phyloP scores from a whole-genome alignment of 2,113 vertebrate genomes.

The Tursiops truncatus region DNA sequence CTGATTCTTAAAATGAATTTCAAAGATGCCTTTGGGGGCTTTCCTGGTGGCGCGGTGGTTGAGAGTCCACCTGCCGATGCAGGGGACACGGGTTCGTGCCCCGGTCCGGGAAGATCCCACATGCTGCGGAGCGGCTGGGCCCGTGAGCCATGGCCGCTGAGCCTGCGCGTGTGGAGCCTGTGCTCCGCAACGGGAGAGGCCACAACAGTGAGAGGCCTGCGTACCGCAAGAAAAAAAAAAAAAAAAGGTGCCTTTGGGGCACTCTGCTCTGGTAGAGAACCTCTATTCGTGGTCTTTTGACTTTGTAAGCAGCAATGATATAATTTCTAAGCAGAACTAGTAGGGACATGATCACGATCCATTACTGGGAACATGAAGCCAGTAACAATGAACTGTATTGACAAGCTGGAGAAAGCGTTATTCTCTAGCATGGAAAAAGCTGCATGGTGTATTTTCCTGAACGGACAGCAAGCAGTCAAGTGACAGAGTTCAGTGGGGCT shows the following conservation, averaged over 20 bases:
- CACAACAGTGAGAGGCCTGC: no score
- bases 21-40: not conserved
- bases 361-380: not conserved
- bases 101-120: no score
- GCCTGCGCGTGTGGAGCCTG: no score
- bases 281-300: not conserved
- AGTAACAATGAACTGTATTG: not conserved
- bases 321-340: not conserved
- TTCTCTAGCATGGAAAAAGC: not conserved
- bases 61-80: no score
- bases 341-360: not conserved
- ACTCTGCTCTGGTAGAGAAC: not conserved
- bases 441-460: not conserved
- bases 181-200: no score
- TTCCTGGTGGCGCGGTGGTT: no score
- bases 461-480: not conserved
- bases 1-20: constrained; percentile 12
- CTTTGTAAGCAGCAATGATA: not conserved
- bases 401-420: not conserved
- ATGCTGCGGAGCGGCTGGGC: no score
- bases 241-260: not conserved
- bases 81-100: no score
- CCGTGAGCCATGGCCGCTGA: no score
- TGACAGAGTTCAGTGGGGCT: not conserved
- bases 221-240: no score